Evolutionary conservation across 1,140 invertebrate species (phyloP).

Genomic region (Ceratina australensis): DNA sequence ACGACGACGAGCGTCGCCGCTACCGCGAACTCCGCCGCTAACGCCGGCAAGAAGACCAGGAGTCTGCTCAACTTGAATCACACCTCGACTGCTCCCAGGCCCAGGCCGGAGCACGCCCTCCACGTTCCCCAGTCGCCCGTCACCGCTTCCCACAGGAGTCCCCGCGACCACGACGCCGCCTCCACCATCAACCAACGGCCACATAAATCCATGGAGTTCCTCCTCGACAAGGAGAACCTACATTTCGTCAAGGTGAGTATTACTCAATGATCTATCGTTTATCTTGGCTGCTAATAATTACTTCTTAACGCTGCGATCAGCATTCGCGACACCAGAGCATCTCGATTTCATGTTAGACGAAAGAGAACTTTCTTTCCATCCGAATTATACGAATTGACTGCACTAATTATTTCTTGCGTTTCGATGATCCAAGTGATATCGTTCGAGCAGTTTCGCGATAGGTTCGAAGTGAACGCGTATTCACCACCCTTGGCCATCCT

Average conservation of each 20-base stretch:
- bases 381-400: too few relatives aligned
- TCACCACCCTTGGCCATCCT: too few relatives aligned
- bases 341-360: too few relatives aligned
- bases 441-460: too few relatives aligned
- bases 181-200: constrained; percentile 81
- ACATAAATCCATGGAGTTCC: constrained; percentile 95
- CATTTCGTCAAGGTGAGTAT: constrained; percentile 85
- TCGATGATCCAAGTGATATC: too few relatives aligned
- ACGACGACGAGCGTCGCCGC: constrained; percentile 64
- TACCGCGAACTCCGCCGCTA: constrained; percentile 77
- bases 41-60: constrained; percentile 84
- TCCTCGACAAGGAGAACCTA: constrained; percentile 93
- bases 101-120: constrained; percentile 73
- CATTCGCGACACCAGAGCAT: too few relatives aligned
- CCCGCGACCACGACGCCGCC: constrained; percentile 56
- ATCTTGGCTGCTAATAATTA: too few relatives aligned
- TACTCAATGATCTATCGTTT: too few relatives aligned
- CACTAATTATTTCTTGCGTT: too few relatives aligned
- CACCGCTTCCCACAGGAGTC: constrained; percentile 69
- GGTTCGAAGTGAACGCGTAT: too few relatives aligned
- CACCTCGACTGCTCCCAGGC: constrained; percentile 68
- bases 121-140: constrained; percentile 74
- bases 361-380: too few relatives aligned
- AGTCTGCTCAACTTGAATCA: constrained; percentile 89
- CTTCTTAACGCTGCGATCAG: too few relatives aligned